Base-by-base conservation (phyloP, 2,888 invertebrate species). In the Eubasilissa splendida region DNA sequence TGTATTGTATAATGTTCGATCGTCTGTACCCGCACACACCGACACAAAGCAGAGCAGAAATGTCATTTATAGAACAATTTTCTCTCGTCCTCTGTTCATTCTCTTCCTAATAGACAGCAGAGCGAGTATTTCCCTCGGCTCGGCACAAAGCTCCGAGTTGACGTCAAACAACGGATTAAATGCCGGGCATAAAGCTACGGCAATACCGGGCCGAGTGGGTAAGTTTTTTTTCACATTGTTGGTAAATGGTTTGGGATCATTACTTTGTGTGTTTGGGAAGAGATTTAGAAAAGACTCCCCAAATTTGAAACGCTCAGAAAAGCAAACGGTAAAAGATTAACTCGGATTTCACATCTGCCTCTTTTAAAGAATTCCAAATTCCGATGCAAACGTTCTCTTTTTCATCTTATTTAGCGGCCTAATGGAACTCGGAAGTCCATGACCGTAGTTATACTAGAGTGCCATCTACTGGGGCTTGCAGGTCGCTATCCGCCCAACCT, bases 161-260 rank as follows among this genome's bases (percentile, higher is more conserved):
- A 74, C 33, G 53, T 76, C 79, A 74, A 74, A 73, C 79, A 74
- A 79, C 63, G 75, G 79, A 79, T 79, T 79, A 73, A 79, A 73
- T 54, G 53, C 54, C 31, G 54, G 53, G 71, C 58, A 77, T 59
- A 59, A 58, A 50, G 58, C 22, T 31, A 66, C 4, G 12, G 56
- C 22, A 14, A 56, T 14, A 11, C 3, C 14, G 4, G 4, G 12
- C 14, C 58, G 14, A 52, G 68, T 68, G 11, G 4, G 4, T 50
- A 22, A 9, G 42, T 52, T 58, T 58, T 58, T 58, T 52, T 68
- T n/a, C 68, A 68, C 50, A 14, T 12, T 68, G 52, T 52, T n/a
- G 63, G 63, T 63, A 63, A 63, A 63, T 33, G 53, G 14, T 52
- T 52, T 53, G 52, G 10, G 50, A 14, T 53, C 52, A n/a, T 70